Evolutionary conservation across 2,113 vertebrate species (phyloP), one percentile per base, ranked within the genome.

Genomic region (Psephotus haematonotus): DNA sequence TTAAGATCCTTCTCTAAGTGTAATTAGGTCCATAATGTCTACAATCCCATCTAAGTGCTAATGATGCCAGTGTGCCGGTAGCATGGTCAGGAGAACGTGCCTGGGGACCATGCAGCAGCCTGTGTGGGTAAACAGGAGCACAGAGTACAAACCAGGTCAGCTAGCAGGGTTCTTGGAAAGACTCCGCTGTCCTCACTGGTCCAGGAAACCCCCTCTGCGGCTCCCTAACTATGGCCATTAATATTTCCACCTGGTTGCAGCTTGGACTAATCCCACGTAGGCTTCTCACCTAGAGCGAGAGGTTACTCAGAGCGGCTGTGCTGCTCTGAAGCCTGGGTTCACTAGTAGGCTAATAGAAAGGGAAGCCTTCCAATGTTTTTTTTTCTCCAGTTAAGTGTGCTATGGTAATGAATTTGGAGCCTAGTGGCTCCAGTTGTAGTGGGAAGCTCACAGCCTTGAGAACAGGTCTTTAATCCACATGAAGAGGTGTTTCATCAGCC

Each of bases 401-500:
- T 95, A 31, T 82, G 86, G 80, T 92, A 95, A 95, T 96, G 88
- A 95, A 93, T 79, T 88, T 70, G 87, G 74, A 89, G 72, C 60
- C 76, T 60, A 44, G 76, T 93, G 90, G 65, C 81, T 96, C 72
- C 57, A 87, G 77, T 78, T 86, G 37, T 65, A 92, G 80, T 85
- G 63, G 37, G 84, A 92, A 92, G 65, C 86, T 94, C 49, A 33
- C 57, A 92, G 77, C 77, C 47, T 88, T 72, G 44, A 88, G 70
- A 95, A 70, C 49, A 82, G 44, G 83, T 87, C 92, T 97, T 93
- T 96, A 93, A 95, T 96, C 70, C 78, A 91, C 92, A 87, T 59
- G 90, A 88, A 87, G 83, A 89, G 65, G 81, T 92, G 77, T 94
- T 96, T 96, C 91, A 93, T 90, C 93, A 95, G 93, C 83, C 63